phyloP scores from a whole-genome alignment of 1,140 invertebrate genomes.

The Papilio glaucus region DNA sequence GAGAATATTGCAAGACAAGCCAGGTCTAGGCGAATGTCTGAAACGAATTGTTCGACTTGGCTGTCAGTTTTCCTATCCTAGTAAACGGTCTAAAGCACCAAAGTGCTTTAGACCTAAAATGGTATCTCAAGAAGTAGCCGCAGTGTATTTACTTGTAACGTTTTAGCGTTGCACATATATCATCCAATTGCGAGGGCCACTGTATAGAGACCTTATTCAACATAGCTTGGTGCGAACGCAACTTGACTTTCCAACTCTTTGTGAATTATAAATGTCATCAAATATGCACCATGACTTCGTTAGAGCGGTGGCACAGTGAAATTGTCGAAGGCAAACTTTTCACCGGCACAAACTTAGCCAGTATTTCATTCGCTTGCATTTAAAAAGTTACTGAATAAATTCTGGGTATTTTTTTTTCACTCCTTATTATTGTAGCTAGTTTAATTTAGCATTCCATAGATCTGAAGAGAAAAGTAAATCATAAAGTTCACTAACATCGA shows the following conservation, averaged over 20 bases:
- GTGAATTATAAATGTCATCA: conserved; percentile 6
- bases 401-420: neutral
- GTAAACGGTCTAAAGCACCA: no score
- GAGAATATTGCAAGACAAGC: no score
- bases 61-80: no score
- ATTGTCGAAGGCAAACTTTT: conserved; percentile 14
- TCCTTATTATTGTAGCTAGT: neutral
- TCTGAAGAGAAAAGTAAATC: neutral
- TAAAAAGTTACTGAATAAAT: neutral
- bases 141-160: no score
- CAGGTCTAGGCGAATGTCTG: no score
- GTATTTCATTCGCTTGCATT: neutral
- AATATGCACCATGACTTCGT: conserved; percentile 22
- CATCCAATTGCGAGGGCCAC: neutral
- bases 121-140: no score
- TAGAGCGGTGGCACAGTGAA: neutral
- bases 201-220: neutral
- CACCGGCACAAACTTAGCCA: neutral
- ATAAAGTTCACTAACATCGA: no score
- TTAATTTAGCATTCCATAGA: neutral
- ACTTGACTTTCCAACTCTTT: neutral
- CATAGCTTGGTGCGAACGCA: neutral
- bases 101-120: no score
- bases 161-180: no score
- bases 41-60: no score